phyloP scores from a whole-genome alignment of 2,888 invertebrate species.

The Eupithecia exiguata region DNA sequence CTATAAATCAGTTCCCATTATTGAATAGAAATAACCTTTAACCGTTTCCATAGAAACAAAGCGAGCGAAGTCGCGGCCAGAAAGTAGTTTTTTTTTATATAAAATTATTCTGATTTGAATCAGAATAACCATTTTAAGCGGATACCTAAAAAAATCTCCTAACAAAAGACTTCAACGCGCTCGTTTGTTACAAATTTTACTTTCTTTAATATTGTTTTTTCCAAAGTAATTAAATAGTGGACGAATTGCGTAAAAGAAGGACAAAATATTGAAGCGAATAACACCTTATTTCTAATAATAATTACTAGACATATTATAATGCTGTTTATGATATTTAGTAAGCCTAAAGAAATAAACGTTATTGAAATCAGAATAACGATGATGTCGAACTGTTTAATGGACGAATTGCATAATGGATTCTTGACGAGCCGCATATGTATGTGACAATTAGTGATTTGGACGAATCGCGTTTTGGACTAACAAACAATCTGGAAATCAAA shows the following conservation, averaged over 20 bases:
- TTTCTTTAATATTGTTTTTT: not conserved
- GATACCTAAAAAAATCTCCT: not conserved
- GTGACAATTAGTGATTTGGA: too few relatives aligned
- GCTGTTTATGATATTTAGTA: too few relatives aligned
- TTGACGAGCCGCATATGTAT: not conserved
- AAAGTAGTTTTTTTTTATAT: not conserved
- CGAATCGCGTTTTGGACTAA: too few relatives aligned
- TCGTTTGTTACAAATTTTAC: not conserved
- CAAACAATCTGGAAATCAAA: too few relatives aligned
- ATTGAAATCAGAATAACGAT: not conserved
- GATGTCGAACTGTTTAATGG: not conserved
- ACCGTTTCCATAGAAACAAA: slow-evolving; percentile 1
- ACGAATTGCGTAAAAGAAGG: not conserved
- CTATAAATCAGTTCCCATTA: too few relatives aligned
- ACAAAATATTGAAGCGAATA: too few relatives aligned
- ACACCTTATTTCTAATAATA: too few relatives aligned
- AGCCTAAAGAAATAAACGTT: too few relatives aligned
- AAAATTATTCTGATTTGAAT: not conserved
- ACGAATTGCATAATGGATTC: not conserved
- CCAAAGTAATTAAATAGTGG: not conserved
- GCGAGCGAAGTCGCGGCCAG: not conserved
- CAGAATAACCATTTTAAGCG: not conserved
- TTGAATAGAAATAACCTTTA: not conserved
- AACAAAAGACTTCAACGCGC: slow-evolving; percentile 36
- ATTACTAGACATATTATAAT: too few relatives aligned